Base-by-base conservation (phyloP, 2,888 invertebrate species). In the Calliphora vomitoria region DNA sequence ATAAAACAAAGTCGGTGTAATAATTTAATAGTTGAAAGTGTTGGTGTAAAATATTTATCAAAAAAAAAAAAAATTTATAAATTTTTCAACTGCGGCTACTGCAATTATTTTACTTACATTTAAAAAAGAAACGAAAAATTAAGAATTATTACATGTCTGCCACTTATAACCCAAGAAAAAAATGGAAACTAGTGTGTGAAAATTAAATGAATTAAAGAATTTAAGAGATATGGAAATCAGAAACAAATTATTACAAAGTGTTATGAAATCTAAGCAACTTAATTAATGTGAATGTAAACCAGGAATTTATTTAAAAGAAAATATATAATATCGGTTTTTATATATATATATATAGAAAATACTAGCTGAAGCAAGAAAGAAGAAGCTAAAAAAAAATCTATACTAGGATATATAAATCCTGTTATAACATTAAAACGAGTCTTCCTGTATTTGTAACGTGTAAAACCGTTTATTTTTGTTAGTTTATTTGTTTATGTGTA, bases 361-460 rank as follows among this genome's bases (percentile, higher is more conserved):
- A 78, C 71, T 66, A 64, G 25, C 25, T 64, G 76, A 38, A 35
- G 35, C 35, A 85, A 66, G 76, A 64, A 79, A 86, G 86, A 82
- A 86, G 75, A 79, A 86, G 74, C 76, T 76, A 13, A 71, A 81
- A 87, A n/a, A 85, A 87, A 87, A 84, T 87, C 87, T 87, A 87
- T 85, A 87, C 87, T 85, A 87, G 84, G 87, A 85, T 85, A 82
- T 85, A 79, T 82, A 85, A 87, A 87, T 87, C 87, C 87, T 87
- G 87, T 85, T 87, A 85, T 35, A 35, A 35, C 35, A 35, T 35
- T 85, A 87, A 87, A 87, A 87, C 84, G 84, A 87, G 87, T 87
- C 87, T 87, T 87, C 87, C 87, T 87, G 87, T 85, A 60, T 60
- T 74, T 68, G 79, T 82, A 83, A 85, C 68, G 82, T 85, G 87